Base-by-base conservation (phyloP, 2,888 invertebrate genomes). In the Apodemia hepburni region DNA sequence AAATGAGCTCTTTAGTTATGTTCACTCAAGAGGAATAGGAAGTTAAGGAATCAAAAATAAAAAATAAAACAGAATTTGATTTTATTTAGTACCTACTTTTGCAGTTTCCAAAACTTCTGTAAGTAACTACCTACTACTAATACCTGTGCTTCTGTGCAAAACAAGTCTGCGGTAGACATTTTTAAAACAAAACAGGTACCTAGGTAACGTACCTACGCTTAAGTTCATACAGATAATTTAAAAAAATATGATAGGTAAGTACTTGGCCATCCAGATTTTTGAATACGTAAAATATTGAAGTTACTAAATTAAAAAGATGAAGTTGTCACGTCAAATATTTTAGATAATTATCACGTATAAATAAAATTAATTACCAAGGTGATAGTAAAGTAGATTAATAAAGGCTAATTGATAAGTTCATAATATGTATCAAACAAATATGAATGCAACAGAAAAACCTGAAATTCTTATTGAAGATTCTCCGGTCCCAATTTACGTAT, bases 311-410 rank as follows among this genome's bases (percentile, higher is more conserved):
- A n/a, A 58, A 12, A n/a, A 27, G 29, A 12, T 27, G 57, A 45
- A 22, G 45, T 47, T 58, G 15, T 45, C 61, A 58, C 15, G 58
- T 51, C 49, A 51, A 57, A 60, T 47, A 59, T 59, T 63, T 61
- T 61, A 64, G 15, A 58, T 15, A 38, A 64, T 61, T 63, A 65
- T 65, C 61, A 58, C 61, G 61, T 64, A 72, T 75, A 74, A 78
- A 76, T 75, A 75, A 73, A 74, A 72, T 75, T 75, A 73, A 78
- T 78, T 78, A 75, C 79, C 79, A 70, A 74, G 79, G 78, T 71
- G 78, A 78, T 75, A 67, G 54, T 64, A 68, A 70, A 66, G 61
- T 60, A 67, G 33, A 47, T 67, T 45, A 45, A 49, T 49, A 59
- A 60, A 58, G 58, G 45, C 42, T 45, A 47, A 29, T 15, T n/a